Evolutionary conservation across 2,888 invertebrate species (phyloP).

Genomic region (Siphonodentalium dalli): DNA sequence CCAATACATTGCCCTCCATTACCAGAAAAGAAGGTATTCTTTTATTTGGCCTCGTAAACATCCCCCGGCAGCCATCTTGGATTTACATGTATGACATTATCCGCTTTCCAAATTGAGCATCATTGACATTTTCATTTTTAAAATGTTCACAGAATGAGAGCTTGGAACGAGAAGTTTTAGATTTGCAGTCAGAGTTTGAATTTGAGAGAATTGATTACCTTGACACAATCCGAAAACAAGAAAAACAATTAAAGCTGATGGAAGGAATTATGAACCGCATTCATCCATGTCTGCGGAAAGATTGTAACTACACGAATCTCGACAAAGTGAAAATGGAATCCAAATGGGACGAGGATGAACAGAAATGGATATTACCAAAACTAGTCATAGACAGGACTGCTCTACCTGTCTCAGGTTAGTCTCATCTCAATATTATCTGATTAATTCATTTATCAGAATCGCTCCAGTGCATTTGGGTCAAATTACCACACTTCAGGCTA

Average conservation of each 20-base stretch:
- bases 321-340: constrained; percentile 74
- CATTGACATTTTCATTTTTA: too few relatives aligned
- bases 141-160: constrained; percentile 71
- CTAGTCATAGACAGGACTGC: constrained; percentile 73
- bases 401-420: constrained; percentile 70
- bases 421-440: constrained; percentile 2
- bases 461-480: too few relatives aligned
- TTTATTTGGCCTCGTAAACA: too few relatives aligned
- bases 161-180: constrained; percentile 77
- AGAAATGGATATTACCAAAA: constrained; percentile 77
- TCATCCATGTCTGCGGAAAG: constrained; percentile 75
- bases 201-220: constrained; percentile 82
- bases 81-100: too few relatives aligned
- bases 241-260: constrained; percentile 74
- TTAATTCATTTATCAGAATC: too few relatives aligned
- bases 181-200: constrained; percentile 83
- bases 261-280: constrained; percentile 67
- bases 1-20: too few relatives aligned
- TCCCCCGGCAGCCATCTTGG: too few relatives aligned
- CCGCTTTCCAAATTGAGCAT: too few relatives aligned
- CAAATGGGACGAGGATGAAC: constrained; percentile 78
- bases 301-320: constrained; percentile 79
- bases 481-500: too few relatives aligned
- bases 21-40: too few relatives aligned
- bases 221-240: constrained; percentile 80